Percentiles rank a stretch among this genome's conserved stretches.
Evolutionary conservation across 2,797 vertebrate genomes (phyloP).

Genomic region (Danio albolineatus): DNA sequence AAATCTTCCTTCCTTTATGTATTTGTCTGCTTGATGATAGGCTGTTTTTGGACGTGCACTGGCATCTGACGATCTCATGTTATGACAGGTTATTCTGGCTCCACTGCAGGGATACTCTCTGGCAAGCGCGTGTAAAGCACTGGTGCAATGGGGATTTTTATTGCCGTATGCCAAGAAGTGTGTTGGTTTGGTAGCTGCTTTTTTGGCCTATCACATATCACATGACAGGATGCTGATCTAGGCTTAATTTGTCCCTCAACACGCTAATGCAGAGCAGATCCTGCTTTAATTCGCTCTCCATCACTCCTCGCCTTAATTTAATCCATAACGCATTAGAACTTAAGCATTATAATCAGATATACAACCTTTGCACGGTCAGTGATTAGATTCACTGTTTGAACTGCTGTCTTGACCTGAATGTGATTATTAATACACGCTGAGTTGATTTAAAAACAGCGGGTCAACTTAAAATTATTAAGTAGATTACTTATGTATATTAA

Average conservation of each 20-base stretch:
- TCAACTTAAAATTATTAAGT: too few relatives aligned
- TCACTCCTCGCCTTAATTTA: slow-evolving; percentile 6
- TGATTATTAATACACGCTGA: too few relatives aligned
- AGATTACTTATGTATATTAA: too few relatives aligned
- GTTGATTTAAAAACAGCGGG: too few relatives aligned
- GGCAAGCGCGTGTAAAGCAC: slow-evolving; percentile 20
- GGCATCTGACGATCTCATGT: slow-evolving; percentile 47
- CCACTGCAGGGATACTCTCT: slow-evolving; percentile 43
- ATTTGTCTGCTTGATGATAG: not conserved
- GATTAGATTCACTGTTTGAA: too few relatives aligned
- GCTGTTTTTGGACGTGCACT: slow-evolving; percentile 17
- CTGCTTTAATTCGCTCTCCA: slow-evolving; percentile 37
- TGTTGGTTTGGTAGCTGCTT: slow-evolving; percentile 28
- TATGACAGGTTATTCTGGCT: slow-evolving; percentile 44
- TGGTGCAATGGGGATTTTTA: slow-evolving; percentile 29
- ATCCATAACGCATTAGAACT: slow-evolving; percentile 23
- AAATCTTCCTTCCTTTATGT: not conserved
- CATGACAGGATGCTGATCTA: slow-evolving; percentile 38
- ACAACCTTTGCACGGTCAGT: not conserved
- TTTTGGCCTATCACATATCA: slow-evolving; percentile 34
- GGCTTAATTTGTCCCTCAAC: slow-evolving; percentile 44
- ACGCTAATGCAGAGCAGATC: slow-evolving; percentile 35
- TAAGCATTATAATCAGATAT: slow-evolving; percentile 38
- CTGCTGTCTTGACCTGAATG: too few relatives aligned
- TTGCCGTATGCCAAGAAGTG: slow-evolving; percentile 18